These are phyloP conservation scores for Mythimna albipuncta DNA, from an alignment of 2,888 invertebrate species.

Conservation along the genomic window DNA sequence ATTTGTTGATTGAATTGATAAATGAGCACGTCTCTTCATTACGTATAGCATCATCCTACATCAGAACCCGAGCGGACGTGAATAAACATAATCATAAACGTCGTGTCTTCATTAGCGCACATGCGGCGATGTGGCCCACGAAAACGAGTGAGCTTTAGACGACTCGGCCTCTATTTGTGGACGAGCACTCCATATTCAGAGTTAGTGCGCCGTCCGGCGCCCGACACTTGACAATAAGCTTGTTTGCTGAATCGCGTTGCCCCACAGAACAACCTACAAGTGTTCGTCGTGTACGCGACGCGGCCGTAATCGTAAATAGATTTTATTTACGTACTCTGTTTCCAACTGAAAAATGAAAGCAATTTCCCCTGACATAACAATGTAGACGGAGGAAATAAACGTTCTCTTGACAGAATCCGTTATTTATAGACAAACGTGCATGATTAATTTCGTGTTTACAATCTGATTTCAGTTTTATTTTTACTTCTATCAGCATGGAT, in stretches of 20 bases:
- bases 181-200: constrained; percentile 73
- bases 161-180: constrained; percentile 71
- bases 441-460: constrained; percentile 66
- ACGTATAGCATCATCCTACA: constrained; percentile 53
- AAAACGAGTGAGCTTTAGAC: constrained; percentile 64
- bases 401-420: constrained; percentile 61
- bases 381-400: constrained; percentile 69
- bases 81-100: constrained; percentile 74
- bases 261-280: constrained; percentile 56
- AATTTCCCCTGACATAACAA: constrained; percentile 75
- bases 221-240: constrained; percentile 75
- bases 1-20: constrained; percentile 53
- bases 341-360: constrained; percentile 75
- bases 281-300: constrained; percentile 18
- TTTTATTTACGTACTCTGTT: constrained; percentile 73
- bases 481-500: constrained; percentile 48
- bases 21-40: constrained; percentile 36
- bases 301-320: constrained; percentile 62
- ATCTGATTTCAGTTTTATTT: constrained; percentile 62
- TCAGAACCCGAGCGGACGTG: constrained; percentile 67
- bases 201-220: constrained; percentile 65
- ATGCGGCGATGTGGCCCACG: constrained; percentile 77
- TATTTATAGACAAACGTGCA: constrained; percentile 64
- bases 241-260: constrained; percentile 72
- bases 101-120: constrained; percentile 79